These are phyloP conservation scores for Bombylius major DNA, from an alignment of 2,888 invertebrate genomes.

Conservation along the genomic window DNA sequence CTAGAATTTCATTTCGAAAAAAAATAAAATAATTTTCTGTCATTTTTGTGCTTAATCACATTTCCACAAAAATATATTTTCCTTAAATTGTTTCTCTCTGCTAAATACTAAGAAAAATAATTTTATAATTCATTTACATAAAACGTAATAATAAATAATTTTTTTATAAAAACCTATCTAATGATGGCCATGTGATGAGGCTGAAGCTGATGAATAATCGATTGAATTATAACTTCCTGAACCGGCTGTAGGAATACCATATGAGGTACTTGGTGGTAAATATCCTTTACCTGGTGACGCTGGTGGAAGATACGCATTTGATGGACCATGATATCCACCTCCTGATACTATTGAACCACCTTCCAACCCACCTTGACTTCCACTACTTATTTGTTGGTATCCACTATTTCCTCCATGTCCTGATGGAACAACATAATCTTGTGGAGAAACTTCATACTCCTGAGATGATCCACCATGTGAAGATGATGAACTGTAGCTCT, in stretches of 20 bases:
- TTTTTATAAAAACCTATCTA: not conserved
- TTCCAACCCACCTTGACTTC: not conserved
- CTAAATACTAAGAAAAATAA: too few relatives aligned
- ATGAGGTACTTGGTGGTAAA: conserved; percentile 2
- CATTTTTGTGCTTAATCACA: too few relatives aligned
- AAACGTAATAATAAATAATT: too few relatives aligned
- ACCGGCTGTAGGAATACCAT: not conserved
- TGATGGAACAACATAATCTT: not conserved
- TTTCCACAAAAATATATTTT: too few relatives aligned
- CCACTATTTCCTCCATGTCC: conserved; percentile 1
- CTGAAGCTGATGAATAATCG: conserved; percentile 1
- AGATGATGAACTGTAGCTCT: not conserved
- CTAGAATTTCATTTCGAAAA: too few relatives aligned
- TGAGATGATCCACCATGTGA: not conserved
- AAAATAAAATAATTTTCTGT: too few relatives aligned
- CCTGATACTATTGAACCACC: not conserved
- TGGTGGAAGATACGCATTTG: not conserved
- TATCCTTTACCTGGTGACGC: not conserved
- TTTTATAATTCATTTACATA: too few relatives aligned
- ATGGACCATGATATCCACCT: not conserved
- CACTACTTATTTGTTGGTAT: not conserved
- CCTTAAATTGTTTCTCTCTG: too few relatives aligned
- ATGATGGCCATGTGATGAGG: conserved; percentile 6
- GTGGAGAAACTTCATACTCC: not conserved
- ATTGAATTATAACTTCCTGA: not conserved